Conservation (phyloP, 1,140 invertebrate genomes). For the Piezodorus guildinii region DNA sequence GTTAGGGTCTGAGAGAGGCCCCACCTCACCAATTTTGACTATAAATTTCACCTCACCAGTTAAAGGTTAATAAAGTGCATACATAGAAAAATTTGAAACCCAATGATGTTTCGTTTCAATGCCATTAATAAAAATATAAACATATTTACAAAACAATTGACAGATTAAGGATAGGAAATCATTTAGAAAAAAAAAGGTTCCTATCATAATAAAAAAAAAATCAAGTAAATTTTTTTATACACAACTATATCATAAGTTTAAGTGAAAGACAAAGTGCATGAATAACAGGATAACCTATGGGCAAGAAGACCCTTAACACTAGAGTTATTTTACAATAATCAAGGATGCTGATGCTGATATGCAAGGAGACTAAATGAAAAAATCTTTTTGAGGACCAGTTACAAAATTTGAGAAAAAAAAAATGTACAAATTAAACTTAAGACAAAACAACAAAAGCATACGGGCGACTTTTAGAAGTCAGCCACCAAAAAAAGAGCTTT, state of each 20-base stretch:
- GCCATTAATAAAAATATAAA: too few species aligned
- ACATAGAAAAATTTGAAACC: too few species aligned
- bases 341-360: slow-evolving; percentile 10
- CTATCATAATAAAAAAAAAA: not conserved
- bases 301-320: not conserved
- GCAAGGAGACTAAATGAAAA: slow-evolving; percentile 14
- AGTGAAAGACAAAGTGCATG: slow-evolving; percentile 1
- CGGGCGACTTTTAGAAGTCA: slow-evolving; percentile 5
- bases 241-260: not conserved
- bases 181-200: not conserved
- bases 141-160: not conserved
- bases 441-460: slow-evolving; percentile 3
- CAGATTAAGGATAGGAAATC: not conserved
- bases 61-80: too few species aligned
- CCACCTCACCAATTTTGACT: too few species aligned
- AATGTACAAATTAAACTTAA: slow-evolving; percentile 4
- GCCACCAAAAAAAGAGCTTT: slow-evolving; percentile 3
- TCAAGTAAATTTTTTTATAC: not conserved
- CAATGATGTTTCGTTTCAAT: too few species aligned
- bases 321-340: not conserved
- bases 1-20: too few species aligned
- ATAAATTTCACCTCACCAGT: too few species aligned
- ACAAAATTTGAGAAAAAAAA: slow-evolving; percentile 4
- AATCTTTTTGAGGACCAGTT: not conserved
- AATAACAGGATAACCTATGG: slow-evolving; percentile 3